Evolutionary conservation across 2,888 invertebrate species (phyloP), one percentile per base, ranked within the genome.

Genomic region (Perizoma affinitatum): DNA sequence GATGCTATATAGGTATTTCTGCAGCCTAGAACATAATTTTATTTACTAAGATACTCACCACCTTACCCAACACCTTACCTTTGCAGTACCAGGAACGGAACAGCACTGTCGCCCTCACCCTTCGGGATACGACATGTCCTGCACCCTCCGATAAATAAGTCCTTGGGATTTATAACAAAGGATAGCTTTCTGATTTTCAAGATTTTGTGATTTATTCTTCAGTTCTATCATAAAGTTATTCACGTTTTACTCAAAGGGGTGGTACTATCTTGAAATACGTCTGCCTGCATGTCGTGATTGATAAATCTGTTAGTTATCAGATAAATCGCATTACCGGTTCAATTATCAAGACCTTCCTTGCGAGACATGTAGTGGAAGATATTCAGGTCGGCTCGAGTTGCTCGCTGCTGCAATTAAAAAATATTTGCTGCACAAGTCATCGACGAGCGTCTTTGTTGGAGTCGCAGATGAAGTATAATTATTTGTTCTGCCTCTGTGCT

Each of bases 51-150:
- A 22, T 22, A 22, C 22, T 22, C 22, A 22, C 3, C 22, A 22
- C 22, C 22, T 22, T 22, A 22, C 22, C 22, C 22, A 22, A 22
- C 22, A 76, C 76, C 75, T 76, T 68, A 68, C 67, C 72, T 75
- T 70, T 71, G 65, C 56, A 70, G 88, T 90, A 69, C 87, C 90
- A 76, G 86, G 83, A 75, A 78, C 83, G 65, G 70, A 74, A 74
- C 61, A 66, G 83, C 73, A 86, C 90, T 66, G 72, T 74, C 80
- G 73, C 85, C 87, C 88, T 79, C 78, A 75, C 84, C 87, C 87
- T 78, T 78, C 70, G 62, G 22, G 22, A 22, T 3, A 22, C 22
- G 22, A 22, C 22, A 22, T 22, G 22, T 22, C 73, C 69, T 72
- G 70, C 74, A 69, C 80, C 81, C 78, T 76, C 69, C 67, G 58